A percentile compares a stretch with the other conserved stretches of the same genome.
These are phyloP conservation scores for Nomada ruficornis DNA, from an alignment of 2,888 invertebrate genomes.

Conservation along the genomic window DNA sequence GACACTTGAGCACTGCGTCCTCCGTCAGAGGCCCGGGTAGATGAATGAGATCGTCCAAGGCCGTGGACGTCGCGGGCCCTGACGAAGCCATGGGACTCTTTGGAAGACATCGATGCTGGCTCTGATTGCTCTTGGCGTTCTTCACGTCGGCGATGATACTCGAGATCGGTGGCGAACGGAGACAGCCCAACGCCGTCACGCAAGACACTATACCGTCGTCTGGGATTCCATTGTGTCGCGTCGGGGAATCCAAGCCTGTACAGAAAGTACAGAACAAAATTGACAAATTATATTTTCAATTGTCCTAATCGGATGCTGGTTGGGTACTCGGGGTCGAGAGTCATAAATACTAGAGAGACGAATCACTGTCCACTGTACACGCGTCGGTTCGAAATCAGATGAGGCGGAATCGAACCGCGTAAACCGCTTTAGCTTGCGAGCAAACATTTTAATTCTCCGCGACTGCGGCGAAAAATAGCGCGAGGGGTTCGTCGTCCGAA, in stretches of 20 bases:
- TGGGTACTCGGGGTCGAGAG: too few species aligned
- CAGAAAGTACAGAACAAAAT: neutral
- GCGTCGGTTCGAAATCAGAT: conserved; percentile 35
- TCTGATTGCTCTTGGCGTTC: conserved; percentile 77
- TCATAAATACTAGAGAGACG: neutral
- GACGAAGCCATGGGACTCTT: conserved; percentile 72
- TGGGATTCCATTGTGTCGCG: conserved; percentile 77
- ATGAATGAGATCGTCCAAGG: conserved; percentile 96
- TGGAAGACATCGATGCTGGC: conserved; percentile 76
- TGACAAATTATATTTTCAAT: too few species aligned
- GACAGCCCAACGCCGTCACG: conserved; percentile 80
- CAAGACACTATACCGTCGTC: conserved; percentile 83
- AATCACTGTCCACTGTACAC: neutral
- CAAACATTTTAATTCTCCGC: conserved; percentile 35
- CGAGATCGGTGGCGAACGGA: conserved; percentile 80
- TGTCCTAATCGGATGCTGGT: too few species aligned
- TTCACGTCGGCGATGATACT: conserved; percentile 82
- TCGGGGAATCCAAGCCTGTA: conserved; percentile 79
- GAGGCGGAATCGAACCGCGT: neutral
- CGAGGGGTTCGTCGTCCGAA: neutral
- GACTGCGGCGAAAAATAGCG: neutral
- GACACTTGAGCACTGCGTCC: conserved; percentile 95
- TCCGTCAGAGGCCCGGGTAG: conserved; percentile 96
- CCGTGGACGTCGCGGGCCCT: conserved; percentile 82
- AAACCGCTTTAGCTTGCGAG: conserved; percentile 20